A percentile compares a stretch with the other conserved stretches of the same genome.
Evolutionary conservation across 1,140 invertebrate species (phyloP).

Genomic region (Bombus sibiricus): DNA sequence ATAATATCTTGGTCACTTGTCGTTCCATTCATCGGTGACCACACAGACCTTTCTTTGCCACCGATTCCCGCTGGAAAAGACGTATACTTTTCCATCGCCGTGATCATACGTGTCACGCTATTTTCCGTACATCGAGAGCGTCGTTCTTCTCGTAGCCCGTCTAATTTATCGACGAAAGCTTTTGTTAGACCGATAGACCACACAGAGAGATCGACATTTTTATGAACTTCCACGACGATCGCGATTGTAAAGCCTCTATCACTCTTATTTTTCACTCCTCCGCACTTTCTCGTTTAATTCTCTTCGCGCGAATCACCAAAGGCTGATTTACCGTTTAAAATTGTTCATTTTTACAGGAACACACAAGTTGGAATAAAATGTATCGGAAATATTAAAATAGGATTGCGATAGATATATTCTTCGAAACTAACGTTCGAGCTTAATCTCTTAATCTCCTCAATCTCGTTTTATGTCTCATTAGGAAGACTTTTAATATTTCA

Average conservation of each 20-base stretch:
- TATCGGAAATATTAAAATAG: no score
- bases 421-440: no score
- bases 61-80: slow-evolving; percentile 37
- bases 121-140: slow-evolving; percentile 64
- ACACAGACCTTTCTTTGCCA: slow-evolving; percentile 65
- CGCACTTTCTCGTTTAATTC: not conserved
- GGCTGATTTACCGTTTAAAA: no score
- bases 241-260: slow-evolving; percentile 60
- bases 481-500: no score
- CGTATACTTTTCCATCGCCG: slow-evolving; percentile 61
- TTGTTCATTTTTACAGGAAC: no score
- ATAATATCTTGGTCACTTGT: slow-evolving; percentile 73
- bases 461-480: no score
- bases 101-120: slow-evolving; percentile 70
- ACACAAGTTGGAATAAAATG: no score
- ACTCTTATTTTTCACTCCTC: not conserved
- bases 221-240: slow-evolving; percentile 73
- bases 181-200: slow-evolving; percentile 72
- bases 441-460: no score
- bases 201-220: slow-evolving; percentile 70
- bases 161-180: slow-evolving; percentile 76
- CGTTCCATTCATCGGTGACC: slow-evolving; percentile 67
- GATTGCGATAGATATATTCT: no score
- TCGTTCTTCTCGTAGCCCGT: slow-evolving; percentile 28
- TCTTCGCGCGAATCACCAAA: not conserved